Conservation (phyloP, 1,140 invertebrate genomes). For the Rhyacophila brunnea region DNA sequence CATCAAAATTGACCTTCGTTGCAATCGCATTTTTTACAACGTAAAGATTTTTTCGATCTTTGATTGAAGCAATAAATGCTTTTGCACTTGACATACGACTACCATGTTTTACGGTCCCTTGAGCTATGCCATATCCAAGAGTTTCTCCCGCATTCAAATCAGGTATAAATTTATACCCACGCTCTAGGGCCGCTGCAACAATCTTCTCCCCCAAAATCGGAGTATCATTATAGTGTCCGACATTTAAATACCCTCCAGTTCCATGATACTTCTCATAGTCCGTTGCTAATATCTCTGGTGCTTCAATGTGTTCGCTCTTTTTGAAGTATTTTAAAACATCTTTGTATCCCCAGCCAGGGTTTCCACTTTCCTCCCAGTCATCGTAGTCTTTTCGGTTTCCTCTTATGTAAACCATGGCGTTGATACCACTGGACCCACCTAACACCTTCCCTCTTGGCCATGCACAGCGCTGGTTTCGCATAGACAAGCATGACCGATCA, state of each 20-base stretch:
- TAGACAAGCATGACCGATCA: slow-evolving; percentile 40
- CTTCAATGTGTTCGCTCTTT: slow-evolving; percentile 62
- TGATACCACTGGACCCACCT: slow-evolving; percentile 65
- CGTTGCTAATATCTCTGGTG: slow-evolving; percentile 50
- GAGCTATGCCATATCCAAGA: slow-evolving; percentile 42
- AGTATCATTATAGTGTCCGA: slow-evolving; percentile 48
- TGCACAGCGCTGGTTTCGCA: slow-evolving; percentile 42
- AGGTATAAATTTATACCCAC: slow-evolving; percentile 63
- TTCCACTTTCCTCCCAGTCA: slow-evolving; percentile 53
- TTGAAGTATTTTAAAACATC: slow-evolving; percentile 49
- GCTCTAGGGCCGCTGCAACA: slow-evolving; percentile 62
- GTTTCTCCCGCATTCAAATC: slow-evolving; percentile 55
- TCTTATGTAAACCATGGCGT: slow-evolving; percentile 67
- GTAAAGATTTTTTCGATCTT: slow-evolving; percentile 64
- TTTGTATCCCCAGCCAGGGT: slow-evolving; percentile 49
- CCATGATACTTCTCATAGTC: slow-evolving; percentile 59
- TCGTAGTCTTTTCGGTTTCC: slow-evolving; percentile 69
- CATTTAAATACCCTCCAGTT: slow-evolving; percentile 71
- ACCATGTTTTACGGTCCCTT: slow-evolving; percentile 51
- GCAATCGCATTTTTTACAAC: slow-evolving; percentile 62
- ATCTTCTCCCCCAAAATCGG: slow-evolving; percentile 32
- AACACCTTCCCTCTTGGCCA: slow-evolving; percentile 58
- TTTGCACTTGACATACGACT: slow-evolving; percentile 42
- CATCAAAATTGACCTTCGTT: slow-evolving; percentile 59
- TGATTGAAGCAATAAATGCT: slow-evolving; percentile 53